A percentile compares a stretch with the other conserved stretches of the same genome.
phyloP scores from a whole-genome alignment of 1,140 invertebrate species.

The Elymnias hypermnestra region DNA sequence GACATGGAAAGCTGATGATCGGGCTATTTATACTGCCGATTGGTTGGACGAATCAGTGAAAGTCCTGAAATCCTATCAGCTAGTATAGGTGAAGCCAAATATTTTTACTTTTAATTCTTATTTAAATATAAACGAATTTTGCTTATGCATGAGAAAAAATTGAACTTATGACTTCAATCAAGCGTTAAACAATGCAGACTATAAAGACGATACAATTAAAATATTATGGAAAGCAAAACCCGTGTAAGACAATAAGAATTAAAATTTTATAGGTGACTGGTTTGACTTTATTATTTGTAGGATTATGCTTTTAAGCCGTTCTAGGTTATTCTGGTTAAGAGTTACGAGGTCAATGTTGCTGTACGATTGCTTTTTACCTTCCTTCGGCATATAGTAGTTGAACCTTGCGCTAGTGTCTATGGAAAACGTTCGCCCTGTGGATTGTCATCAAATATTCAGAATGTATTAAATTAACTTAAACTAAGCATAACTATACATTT shows the following conservation, averaged over 20 bases:
- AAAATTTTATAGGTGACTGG: constrained; percentile 14
- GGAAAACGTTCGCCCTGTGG: constrained; percentile 67
- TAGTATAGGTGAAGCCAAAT: constrained; percentile 13
- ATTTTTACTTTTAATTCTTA: constrained; percentile 16
- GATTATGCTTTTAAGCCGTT: constrained; percentile 66
- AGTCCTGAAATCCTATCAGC: background rate
- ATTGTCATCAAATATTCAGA: constrained; percentile 49
- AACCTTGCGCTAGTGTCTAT: constrained; percentile 64
- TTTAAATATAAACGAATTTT: constrained; percentile 6
- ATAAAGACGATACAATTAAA: too few relatives aligned
- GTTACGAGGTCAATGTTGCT: constrained; percentile 55
- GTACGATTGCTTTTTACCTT: constrained; percentile 61
- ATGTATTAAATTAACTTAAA: constrained; percentile 1
- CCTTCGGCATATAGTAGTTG: constrained; percentile 68
- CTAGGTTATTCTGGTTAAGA: constrained; percentile 66
- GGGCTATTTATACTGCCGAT: constrained; percentile 18
- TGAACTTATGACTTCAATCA: too few relatives aligned
- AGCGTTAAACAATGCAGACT: too few relatives aligned
- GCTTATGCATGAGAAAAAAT: background rate
- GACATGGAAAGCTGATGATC: constrained; percentile 30
- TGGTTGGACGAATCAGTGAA: background rate
- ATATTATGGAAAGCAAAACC: background rate
- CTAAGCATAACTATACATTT: too few relatives aligned
- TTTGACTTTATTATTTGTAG: constrained; percentile 33
- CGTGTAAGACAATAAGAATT: constrained; percentile 16